Evolutionary conservation across 2,113 vertebrate genomes (phyloP), one percentile per base, ranked within the genome.

Genomic region (Leucosticte australis): DNA sequence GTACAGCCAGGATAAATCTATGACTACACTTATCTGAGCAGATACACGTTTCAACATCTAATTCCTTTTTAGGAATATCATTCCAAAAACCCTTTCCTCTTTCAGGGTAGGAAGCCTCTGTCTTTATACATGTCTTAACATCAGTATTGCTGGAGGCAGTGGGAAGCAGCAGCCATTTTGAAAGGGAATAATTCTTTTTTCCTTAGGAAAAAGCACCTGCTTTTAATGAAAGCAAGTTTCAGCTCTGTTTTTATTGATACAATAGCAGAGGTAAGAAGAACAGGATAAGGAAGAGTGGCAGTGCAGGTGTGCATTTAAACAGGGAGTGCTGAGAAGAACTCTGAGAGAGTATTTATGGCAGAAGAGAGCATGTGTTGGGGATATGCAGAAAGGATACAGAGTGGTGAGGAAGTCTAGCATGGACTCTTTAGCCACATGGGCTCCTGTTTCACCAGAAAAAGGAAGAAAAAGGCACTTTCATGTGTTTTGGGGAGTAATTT

Each of bases 41-140:
- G 86, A 97, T 92, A 95, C 60, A 56, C 55, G 41, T 92, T 96
- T 90, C 95, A 75, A 55, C 86, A 44, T 95, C 78, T 95, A 92
- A 95, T 95, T 93, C 86, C 73, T 89, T 93, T 89, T 77, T 52
- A 70, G 0, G 1, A 93, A 86, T 71, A 71, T 90, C 39, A 78
- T 86, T 90, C 56, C 46, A 39, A 77, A 90, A 83, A 1, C 28
- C 26, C 24, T 93, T 55, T 88, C 71, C 33, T 83, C 50, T 93
- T 56, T 50, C 60, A 87, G 33, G 0, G 2, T 74, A 50, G 80
- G 42, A 90, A 87, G 56, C 42, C 55, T 31, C 59, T 77, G 59
- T 65, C 76, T 92, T 92, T 71, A 55, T 77, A 74, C 33, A 37
- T 65, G 42, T 41, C 76, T 93, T 87, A 55, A 31, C 59, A 67